Base-by-base conservation (phyloP, 2,113 vertebrate species). In the Paralichthys olivaceus region DNA sequence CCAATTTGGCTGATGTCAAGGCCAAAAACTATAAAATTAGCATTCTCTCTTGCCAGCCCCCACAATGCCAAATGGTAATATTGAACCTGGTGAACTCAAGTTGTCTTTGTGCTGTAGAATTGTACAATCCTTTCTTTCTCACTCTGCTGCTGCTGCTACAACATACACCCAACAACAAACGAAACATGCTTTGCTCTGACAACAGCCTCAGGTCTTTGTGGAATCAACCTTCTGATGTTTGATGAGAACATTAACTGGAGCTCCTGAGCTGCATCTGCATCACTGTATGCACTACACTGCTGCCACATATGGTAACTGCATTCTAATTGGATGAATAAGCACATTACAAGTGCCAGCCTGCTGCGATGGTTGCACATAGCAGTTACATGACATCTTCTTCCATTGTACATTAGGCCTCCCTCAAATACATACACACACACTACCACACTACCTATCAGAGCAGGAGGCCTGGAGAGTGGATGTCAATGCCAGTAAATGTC, bases 11-110 rank as follows among this genome's bases (percentile, higher is more conserved):
- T 59, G 34, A 73, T 55, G 40, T 69, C 34, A 34, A 68, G 63
- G 61, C 22, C 6, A 77, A 69, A 80, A 80, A 59, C 73, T 7
- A 75, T 79, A 68, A 47, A 68, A 65, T 85, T 68, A 72, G 55
- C 69, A 74, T 84, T 90, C 61, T 64, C 71, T 75, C 72, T 71
- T 28, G 12, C 59, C 40, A 61, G 23, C 67, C 28, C 17, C 61
- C 17, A 25, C 15, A 19, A 43, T 19, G 17, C 15, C 22, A 34
- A 78, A 37, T 65, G 28, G 15, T 70, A 64, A 83, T 4, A 54
- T 62, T 77, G 60, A 85, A 88, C 84, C 76, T 23, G 43, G 28
- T 84, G 64, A 89, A 88, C 87, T 72, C 2, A 9, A 23, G 47
- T 51, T 25, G 65, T 67, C 23, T 78, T 49, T 70, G n/a, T 60